Conservation (phyloP, 2,113 vertebrate species). For the Alexandromys fortis region DNA sequence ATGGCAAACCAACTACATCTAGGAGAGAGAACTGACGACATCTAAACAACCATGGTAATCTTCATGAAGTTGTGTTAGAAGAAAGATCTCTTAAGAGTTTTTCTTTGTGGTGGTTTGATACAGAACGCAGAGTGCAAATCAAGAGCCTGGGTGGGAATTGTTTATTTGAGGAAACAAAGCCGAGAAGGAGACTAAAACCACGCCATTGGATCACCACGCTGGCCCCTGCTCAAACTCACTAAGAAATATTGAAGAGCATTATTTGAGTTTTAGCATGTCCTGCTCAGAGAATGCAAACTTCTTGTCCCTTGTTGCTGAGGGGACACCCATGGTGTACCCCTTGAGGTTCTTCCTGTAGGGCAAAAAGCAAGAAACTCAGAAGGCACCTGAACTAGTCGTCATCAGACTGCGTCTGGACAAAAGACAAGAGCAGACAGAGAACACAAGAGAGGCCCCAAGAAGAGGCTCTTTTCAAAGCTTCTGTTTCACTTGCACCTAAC, state of each 20-base stretch:
- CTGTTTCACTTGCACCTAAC: not conserved
- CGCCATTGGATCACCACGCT: not conserved
- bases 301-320: not conserved
- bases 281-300: not conserved
- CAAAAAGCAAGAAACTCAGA: slow-evolving; percentile 18
- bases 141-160: not conserved
- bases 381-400: not conserved
- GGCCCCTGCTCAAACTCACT: not conserved
- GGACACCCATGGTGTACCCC: not conserved
- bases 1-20: not conserved
- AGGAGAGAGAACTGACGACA: not conserved
- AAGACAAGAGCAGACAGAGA: not conserved
- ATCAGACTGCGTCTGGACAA: not conserved
- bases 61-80: not conserved
- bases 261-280: not conserved
- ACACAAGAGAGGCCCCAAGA: not conserved
- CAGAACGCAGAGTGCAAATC: not conserved
- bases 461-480: not conserved
- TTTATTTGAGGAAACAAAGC: slow-evolving; percentile 15
- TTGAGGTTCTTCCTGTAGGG: not conserved
- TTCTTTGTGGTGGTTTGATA: not conserved
- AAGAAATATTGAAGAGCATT: not conserved
- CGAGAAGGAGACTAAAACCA: not conserved
- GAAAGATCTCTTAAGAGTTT: not conserved
- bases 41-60: not conserved